phyloP scores from a whole-genome alignment of 2,797 vertebrate species.

The Pogoniulus pusillus region DNA sequence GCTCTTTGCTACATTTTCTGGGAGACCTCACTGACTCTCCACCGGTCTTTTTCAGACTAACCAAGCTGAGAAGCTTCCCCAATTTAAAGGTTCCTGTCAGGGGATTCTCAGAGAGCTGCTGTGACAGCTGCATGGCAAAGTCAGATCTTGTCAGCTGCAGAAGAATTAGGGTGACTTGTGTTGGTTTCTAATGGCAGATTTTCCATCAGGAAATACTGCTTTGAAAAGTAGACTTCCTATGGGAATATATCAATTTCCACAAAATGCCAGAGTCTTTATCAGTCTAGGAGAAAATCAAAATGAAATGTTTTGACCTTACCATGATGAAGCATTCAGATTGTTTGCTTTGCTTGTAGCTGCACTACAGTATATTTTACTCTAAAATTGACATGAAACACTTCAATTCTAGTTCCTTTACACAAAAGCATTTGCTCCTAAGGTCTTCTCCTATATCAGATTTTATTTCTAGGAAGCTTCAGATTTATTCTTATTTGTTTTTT shows the following conservation, averaged over 20 bases:
- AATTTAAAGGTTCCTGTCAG: not conserved
- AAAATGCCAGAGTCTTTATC: not conserved
- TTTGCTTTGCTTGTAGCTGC: conserved; percentile 11
- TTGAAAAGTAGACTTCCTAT: conserved; percentile 10
- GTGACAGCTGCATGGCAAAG: not conserved
- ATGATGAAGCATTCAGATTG: not conserved
- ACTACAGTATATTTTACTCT: not conserved
- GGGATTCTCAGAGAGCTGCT: not conserved
- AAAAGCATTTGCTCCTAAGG: not conserved
- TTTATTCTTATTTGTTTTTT: not conserved
- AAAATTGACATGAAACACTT: conserved; percentile 6
- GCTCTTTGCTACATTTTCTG: not conserved
- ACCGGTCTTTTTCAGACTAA: not conserved
- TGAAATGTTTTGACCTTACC: conserved; percentile 31
- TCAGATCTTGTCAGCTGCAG: not conserved
- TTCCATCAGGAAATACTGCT: not conserved
- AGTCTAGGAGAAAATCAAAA: conserved; percentile 14
- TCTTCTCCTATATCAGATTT: not conserved
- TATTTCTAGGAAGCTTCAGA: not conserved
- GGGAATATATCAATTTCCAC: not conserved
- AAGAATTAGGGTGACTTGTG: not conserved
- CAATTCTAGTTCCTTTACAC: not conserved
- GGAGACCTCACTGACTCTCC: not conserved
- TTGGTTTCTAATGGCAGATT: conserved; percentile 18
- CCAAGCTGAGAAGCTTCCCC: not conserved